Evolutionary conservation across 2,888 invertebrate genomes (phyloP).

Genomic region (Pandemis corylana): DNA sequence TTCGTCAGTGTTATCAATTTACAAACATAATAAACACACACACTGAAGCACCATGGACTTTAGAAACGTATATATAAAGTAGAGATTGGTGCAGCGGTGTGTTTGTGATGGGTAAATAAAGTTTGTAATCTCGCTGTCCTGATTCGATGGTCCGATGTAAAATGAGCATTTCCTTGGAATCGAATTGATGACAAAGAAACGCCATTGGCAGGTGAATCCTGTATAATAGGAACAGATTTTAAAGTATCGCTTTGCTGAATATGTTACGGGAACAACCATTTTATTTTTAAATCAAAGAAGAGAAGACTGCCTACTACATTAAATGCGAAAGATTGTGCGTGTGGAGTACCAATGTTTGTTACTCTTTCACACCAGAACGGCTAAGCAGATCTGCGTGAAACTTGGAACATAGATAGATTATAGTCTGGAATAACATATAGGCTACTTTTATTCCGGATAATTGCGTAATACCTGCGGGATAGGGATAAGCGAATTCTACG

Average conservation of each 20-base stretch:
- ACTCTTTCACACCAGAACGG: no score
- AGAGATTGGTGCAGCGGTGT: neutral
- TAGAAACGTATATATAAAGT: neutral
- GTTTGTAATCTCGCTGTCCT: constrained; percentile 56
- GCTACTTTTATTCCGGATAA: no score
- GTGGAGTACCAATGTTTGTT: no score
- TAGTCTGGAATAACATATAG: no score
- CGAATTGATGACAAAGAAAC: constrained; percentile 71
- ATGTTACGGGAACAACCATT: constrained; percentile 8
- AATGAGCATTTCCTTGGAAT: constrained; percentile 61
- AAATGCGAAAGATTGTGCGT: no score
- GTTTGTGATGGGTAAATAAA: constrained; percentile 38
- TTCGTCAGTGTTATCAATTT: constrained; percentile 72
- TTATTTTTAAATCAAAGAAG: neutral
- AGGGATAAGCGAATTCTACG: no score
- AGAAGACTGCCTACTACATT: neutral
- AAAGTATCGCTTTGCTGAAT: constrained; percentile 49
- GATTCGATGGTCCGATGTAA: constrained; percentile 76
- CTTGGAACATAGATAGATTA: no score
- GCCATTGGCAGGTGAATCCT: constrained; percentile 79
- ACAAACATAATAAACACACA: constrained; percentile 48
- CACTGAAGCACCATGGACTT: constrained; percentile 25
- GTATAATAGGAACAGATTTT: constrained; percentile 68
- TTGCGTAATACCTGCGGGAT: no score
- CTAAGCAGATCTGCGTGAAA: no score